Conservation (phyloP, 2,888 invertebrate genomes). For the Caenorhabditis sp. region DNA sequence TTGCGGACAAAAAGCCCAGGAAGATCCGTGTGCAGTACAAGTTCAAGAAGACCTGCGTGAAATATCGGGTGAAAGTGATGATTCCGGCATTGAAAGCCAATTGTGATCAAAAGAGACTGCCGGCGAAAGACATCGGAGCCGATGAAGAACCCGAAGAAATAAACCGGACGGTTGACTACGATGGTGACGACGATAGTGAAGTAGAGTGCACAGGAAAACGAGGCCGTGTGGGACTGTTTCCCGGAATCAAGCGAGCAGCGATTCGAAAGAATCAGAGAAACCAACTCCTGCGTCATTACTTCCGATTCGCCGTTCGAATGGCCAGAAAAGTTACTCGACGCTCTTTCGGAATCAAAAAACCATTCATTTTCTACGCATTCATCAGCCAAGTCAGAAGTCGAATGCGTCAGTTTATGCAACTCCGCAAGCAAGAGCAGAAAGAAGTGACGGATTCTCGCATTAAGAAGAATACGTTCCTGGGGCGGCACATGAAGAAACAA, state of each 20-base stretch:
- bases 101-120: not conserved
- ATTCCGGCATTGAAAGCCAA: not conserved
- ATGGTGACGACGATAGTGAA: conserved; percentile 34
- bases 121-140: too few relatives aligned
- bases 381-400: conserved; percentile 18
- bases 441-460: not conserved
- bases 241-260: not conserved
- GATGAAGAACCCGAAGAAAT: not conserved
- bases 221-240: too few relatives aligned
- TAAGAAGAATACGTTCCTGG: not conserved
- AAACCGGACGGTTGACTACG: conserved; percentile 18
- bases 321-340: conserved; percentile 30
- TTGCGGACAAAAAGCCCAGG: not conserved
- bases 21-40: conserved; percentile 37
- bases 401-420: conserved; percentile 23
- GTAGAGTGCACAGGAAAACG: too few relatives aligned
- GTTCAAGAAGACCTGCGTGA: conserved; percentile 38
- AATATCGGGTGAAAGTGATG: conserved; percentile 31
- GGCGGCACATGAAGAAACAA: not conserved
- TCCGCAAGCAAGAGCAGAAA: conserved; percentile 3
- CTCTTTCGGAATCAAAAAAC: conserved; percentile 8
- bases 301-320: conserved; percentile 27
- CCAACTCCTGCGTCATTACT: conserved; percentile 18
- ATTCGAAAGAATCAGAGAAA: conserved; percentile 12
- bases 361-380: conserved; percentile 24